Percentiles rank a stretch among this genome's conserved stretches.
phyloP scores from a whole-genome alignment of 1,140 invertebrate genomes.

The Rhizoglyphus robini region DNA sequence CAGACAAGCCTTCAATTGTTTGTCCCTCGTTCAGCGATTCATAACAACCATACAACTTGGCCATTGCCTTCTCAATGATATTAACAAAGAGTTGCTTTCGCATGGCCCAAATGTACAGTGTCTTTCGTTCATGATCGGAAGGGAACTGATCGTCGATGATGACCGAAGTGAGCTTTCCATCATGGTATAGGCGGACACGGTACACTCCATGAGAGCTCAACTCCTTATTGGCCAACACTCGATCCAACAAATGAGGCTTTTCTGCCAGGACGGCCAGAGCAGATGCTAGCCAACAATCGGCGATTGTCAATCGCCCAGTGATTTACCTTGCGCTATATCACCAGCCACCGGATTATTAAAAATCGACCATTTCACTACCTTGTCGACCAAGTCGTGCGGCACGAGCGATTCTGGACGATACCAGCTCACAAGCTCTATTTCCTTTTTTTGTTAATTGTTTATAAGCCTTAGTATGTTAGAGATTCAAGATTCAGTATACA shows the following conservation, averaged over 20 bases:
- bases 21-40: conserved; percentile 84
- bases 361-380: no score
- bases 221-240: conserved; percentile 76
- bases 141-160: conserved; percentile 91
- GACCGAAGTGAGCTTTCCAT: conserved; percentile 88
- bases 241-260: conserved; percentile 75
- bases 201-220: conserved; percentile 82
- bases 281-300: conserved; percentile 96
- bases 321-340: no score
- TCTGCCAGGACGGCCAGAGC: conserved; percentile 90
- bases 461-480: no score
- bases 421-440: no score
- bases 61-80: conserved; percentile 93
- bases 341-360: no score
- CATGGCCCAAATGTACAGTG: conserved; percentile 87
- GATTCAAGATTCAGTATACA: no score
- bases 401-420: no score
- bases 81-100: conserved; percentile 94
- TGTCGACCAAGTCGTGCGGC: no score
- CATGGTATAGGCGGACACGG: conserved; percentile 75
- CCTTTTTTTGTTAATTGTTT: no score
- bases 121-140: conserved; percentile 71
- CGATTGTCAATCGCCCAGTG: no score
- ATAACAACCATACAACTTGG: conserved; percentile 93
- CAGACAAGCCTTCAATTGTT: conserved; percentile 85